A percentile compares a stretch with the other conserved stretches of the same genome.
These are phyloP conservation scores for Tetrao urogallus DNA, from an alignment of 2,113 vertebrate species.

Conservation along the genomic window DNA sequence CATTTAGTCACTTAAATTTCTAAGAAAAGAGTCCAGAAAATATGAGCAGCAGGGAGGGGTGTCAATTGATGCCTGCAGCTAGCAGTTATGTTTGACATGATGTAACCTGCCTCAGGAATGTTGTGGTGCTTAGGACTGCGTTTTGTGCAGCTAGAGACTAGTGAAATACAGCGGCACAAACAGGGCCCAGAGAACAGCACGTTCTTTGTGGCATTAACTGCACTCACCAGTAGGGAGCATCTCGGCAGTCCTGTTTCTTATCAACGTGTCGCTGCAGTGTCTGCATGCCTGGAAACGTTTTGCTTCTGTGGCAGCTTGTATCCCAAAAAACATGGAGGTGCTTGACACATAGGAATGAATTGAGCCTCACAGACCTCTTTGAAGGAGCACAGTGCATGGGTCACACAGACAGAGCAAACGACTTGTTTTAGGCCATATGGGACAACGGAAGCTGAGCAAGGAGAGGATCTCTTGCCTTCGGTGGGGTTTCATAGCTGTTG, in stretches of 20 bases:
- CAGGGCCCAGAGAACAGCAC: neutral
- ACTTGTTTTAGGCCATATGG: neutral
- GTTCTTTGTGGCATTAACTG: neutral
- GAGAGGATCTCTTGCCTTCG: neutral
- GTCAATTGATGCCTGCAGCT: neutral
- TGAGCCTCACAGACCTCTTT: neutral
- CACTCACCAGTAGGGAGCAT: neutral
- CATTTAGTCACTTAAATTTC: neutral
- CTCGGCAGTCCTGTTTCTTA: neutral
- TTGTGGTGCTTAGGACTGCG: neutral
- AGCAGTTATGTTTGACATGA: neutral
- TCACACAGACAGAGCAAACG: neutral
- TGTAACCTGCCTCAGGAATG: neutral
- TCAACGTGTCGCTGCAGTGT: neutral
- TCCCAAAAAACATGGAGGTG: conserved; percentile 37
- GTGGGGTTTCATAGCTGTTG: neutral
- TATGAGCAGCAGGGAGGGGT: neutral
- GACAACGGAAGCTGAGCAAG: neutral
- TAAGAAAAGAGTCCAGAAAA: neutral
- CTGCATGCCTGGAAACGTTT: conserved; percentile 18
- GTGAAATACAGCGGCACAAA: neutral
- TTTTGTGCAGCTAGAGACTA: neutral
- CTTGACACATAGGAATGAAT: conserved; percentile 35
- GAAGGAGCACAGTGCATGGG: neutral
- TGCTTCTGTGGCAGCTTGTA: conserved; percentile 22